Percentiles rank a stretch among this genome's conserved stretches.
These are phyloP conservation scores for Epizoanthus rinbou DNA, from an alignment of 92 coral and sea anemone genomes.

Conservation along the genomic window DNA sequence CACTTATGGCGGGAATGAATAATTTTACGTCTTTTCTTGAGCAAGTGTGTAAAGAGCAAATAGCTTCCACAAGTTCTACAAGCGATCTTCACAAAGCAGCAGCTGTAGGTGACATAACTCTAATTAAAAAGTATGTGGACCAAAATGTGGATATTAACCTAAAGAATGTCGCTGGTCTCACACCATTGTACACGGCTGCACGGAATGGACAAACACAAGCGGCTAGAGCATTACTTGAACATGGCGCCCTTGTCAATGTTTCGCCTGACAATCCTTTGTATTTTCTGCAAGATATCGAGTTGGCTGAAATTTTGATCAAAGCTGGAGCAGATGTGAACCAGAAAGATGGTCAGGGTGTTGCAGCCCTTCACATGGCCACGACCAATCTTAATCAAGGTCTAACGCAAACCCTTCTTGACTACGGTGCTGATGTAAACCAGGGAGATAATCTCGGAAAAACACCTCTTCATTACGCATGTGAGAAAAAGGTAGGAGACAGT, in stretches of 20 bases:
- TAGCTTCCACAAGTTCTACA: constrained; percentile 25
- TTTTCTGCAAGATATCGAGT: constrained; percentile 35
- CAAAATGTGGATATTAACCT: constrained; percentile 37
- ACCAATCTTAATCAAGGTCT: neutral
- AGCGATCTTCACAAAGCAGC: constrained; percentile 41
- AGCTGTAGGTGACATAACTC: constrained; percentile 40
- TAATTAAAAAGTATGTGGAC: constrained; percentile 29
- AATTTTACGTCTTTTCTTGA: neutral
- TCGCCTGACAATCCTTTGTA: constrained; percentile 29
- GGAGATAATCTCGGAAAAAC: constrained; percentile 39
- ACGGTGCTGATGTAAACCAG: constrained; percentile 51
- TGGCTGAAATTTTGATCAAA: constrained; percentile 41
- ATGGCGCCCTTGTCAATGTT: constrained; percentile 38
- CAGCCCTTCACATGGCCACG: constrained; percentile 44
- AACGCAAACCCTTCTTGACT: constrained; percentile 34
- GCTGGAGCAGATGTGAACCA: constrained; percentile 42
- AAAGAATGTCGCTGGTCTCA: constrained; percentile 39
- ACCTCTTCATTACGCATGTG: constrained; percentile 44
- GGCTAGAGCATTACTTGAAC: constrained; percentile 32
- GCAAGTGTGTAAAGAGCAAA: constrained; percentile 13
- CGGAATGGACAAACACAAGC: constrained; percentile 31
- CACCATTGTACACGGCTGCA: constrained; percentile 45
- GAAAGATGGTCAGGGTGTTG: constrained; percentile 35
- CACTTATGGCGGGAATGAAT: neutral
- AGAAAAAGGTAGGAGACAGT: constrained; percentile 2